Base-by-base conservation (phyloP, 2,888 invertebrate genomes). In the Plagiodera versicolora region DNA sequence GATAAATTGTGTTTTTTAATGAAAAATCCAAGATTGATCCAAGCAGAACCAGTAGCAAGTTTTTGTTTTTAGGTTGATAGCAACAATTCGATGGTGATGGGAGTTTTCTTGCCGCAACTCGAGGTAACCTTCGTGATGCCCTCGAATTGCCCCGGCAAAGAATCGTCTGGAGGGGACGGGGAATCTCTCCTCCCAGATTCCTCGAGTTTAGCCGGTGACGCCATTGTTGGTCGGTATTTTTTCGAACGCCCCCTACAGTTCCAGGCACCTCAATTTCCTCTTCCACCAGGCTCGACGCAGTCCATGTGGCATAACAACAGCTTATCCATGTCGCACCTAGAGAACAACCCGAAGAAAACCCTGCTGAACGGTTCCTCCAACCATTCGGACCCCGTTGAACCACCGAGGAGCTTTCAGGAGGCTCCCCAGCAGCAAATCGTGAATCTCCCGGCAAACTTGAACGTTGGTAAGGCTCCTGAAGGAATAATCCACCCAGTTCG, bases 51-150 rank as follows among this genome's bases (percentile, higher is more conserved):
- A 66, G 60, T 57, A 11, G 1, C 32, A 45, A 30, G 30, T 18
- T 19, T 52, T 39, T 20, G 16, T 45, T 65, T 62, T 72, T 65
- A 79, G 79, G 75, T 75, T 74, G 83, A 77, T 75, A 80, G 79
- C 62, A 79, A 76, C 53, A 76, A 78, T 59, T 85, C 87, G 4
- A 80, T 93, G 67, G 87, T 89, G 24, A 81, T 92, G 56, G 94
- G 93, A 2, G 86, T 92, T 62, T 85, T 92, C 66, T 85, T 95
- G 60, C 94, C 94, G 14, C 94, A 95, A 75, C 85, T 92, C 47
- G 95, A 95, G 80, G 82, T 95, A 60, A 95, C 94, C 0, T 85
- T 95, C 70, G 91, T 95, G 63, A 91, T 94, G 85, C 93, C 94
- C 32, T 88, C 91, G 61, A 89, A 86, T 77, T 89, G 89, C 74